Evolutionary conservation across 2,888 invertebrate species (phyloP).

Genomic region (Anorthoa munda): DNA sequence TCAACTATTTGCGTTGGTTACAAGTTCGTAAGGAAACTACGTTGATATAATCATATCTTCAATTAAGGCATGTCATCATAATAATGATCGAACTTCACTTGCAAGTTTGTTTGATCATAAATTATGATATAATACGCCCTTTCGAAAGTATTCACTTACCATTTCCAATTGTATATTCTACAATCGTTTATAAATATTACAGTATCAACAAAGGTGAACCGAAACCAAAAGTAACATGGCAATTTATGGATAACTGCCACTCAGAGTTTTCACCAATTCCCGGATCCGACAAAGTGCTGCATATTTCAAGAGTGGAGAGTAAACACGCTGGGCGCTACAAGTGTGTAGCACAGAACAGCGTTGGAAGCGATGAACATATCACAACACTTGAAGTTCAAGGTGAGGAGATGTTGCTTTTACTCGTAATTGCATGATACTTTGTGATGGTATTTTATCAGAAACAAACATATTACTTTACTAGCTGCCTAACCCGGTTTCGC

Average conservation of each 20-base stretch:
- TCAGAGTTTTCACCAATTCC: slow-evolving; percentile 3
- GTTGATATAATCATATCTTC: too few relatives aligned
- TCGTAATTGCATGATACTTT: not conserved
- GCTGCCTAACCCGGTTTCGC: too few relatives aligned
- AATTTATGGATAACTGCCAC: slow-evolving; percentile 8
- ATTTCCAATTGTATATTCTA: not conserved
- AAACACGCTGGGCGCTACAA: slow-evolving; percentile 50
- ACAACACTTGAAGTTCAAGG: slow-evolving; percentile 51
- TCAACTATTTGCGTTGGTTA: too few relatives aligned
- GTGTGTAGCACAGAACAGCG: slow-evolving; percentile 42
- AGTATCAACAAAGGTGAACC: slow-evolving; percentile 48
- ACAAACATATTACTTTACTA: not conserved
- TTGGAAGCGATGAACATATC: slow-evolving; percentile 36
- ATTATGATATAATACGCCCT: too few relatives aligned
- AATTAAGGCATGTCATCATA: too few relatives aligned
- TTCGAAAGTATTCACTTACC: too few relatives aligned
- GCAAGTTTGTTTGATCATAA: too few relatives aligned
- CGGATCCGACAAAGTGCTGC: not conserved
- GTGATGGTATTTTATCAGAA: not conserved
- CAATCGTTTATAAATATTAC: not conserved
- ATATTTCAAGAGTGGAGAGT: slow-evolving; percentile 18
- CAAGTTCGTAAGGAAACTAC: too few relatives aligned
- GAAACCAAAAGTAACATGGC: slow-evolving; percentile 45
- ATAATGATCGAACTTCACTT: too few relatives aligned
- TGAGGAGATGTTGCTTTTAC: slow-evolving; percentile 10